Base-by-base conservation (phyloP, 2,113 vertebrate genomes). In the Hemiprocne comata region DNA sequence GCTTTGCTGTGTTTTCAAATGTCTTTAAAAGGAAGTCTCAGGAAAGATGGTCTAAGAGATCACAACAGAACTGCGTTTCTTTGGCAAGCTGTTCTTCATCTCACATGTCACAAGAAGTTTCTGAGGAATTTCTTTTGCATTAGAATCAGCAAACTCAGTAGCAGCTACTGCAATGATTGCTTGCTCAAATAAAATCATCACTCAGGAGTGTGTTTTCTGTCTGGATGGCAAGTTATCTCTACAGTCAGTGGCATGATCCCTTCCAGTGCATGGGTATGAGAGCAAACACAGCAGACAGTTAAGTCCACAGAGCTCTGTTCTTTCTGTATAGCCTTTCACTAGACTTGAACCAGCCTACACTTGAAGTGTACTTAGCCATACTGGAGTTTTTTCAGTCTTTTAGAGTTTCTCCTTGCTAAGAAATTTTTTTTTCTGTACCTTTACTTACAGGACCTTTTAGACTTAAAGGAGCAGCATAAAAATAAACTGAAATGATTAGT, bases 231-330 rank as follows among this genome's bases (percentile, higher is more conserved):
- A 77, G 13, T 66, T 75, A 40, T 20, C 24, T 33, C 57, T 34
- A 29, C 10, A 55, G 15, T 21, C 38, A n/a, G 29, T 36, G 34
- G 40, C 17, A 48, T 3, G 2, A 21, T 70, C 14, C 21, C 11
- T 71, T 54, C 23, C 54, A 3, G 18, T 1, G 3, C 0, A 0
- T n/a, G 13, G 38, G 20, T 5, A 34, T n/a, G 20, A 18, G 29
- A 28, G 38, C 7, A 64, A 80, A 64, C 19, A 29, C 14, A 54
- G 21, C 7, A 51, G 48, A 23, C 17, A 51, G 31, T 12, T 36
- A 55, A 65, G 20, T 42, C 23, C 23, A 14, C 6, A 26, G 33
- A 61, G 10, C 5, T 19, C 4, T 53, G 15, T 29, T 73, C 11
- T 60, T 80, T 60, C 11, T 61, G 29, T 13, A 25, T 70, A 60